A percentile compares a stretch with the other conserved stretches of the same genome.
Conservation (phyloP, 92 coral and sea anemone genomes). For the Zoanthus sansibaricus region DNA sequence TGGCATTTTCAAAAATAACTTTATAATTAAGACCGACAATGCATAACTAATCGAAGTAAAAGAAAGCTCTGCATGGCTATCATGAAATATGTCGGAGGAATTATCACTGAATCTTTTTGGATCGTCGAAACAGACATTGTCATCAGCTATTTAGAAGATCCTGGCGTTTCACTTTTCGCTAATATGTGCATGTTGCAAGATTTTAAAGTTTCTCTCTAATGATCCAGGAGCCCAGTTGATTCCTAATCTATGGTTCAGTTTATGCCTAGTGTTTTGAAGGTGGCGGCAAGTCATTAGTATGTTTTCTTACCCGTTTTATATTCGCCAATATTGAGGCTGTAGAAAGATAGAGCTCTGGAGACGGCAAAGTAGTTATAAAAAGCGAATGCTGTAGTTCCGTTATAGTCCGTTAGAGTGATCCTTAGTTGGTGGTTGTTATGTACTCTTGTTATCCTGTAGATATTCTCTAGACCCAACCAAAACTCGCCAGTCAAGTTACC, state of each 20-base stretch:
- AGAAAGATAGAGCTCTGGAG: background rate
- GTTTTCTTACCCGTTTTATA: background rate
- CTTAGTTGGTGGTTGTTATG: background rate
- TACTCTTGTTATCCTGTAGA: slow-evolving; percentile 11
- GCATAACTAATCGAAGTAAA: too few species aligned
- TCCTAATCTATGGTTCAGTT: background rate
- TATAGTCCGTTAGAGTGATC: slow-evolving; percentile 19
- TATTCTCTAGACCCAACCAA: slow-evolving; percentile 38
- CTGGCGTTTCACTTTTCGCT: too few species aligned
- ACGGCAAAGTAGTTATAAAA: slow-evolving; percentile 28
- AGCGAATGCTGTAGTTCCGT: background rate
- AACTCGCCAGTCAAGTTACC: slow-evolving; percentile 44
- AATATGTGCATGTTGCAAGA: too few species aligned
- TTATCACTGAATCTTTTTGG: too few species aligned
- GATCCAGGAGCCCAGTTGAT: background rate
- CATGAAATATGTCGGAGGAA: too few species aligned
- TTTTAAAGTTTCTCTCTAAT: too few species aligned
- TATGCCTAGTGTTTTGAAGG: background rate
- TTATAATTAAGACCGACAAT: too few species aligned
- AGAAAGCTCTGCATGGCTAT: too few species aligned
- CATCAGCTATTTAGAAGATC: too few species aligned
- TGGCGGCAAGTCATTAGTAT: background rate
- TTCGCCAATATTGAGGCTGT: background rate
- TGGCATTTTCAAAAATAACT: too few species aligned
- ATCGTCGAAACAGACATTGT: too few species aligned